Evolutionary conservation across 1,140 invertebrate genomes (phyloP).

Genomic region (Conopomorpha cramerella): DNA sequence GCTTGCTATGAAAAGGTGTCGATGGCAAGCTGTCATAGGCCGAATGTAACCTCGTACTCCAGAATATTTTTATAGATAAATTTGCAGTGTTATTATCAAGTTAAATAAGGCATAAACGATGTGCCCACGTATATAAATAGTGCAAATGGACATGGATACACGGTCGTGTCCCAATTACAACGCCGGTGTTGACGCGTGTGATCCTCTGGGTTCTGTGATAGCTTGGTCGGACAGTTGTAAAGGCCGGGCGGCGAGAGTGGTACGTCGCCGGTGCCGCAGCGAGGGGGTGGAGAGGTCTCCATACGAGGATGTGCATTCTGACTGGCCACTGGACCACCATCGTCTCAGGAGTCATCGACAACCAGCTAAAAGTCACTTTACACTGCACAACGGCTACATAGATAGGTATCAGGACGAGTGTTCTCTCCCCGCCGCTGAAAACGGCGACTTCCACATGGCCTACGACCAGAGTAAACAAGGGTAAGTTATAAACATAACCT

Average conservation of each 20-base stretch:
- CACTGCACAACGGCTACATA: constrained; percentile 33
- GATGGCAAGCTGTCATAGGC: too few species aligned
- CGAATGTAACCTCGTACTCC: too few species aligned
- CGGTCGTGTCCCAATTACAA: constrained; percentile 44
- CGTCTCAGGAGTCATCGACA: constrained; percentile 20
- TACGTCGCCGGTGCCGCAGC: constrained; percentile 44
- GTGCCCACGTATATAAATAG: too few species aligned
- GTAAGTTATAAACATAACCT: constrained; percentile 36
- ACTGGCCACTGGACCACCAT: constrained; percentile 23
- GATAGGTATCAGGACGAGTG: constrained; percentile 39
- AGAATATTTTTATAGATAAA: too few species aligned
- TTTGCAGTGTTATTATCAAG: too few species aligned
- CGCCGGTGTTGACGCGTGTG: constrained; percentile 44
- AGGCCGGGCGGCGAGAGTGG: constrained; percentile 32
- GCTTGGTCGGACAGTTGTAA: constrained; percentile 30
- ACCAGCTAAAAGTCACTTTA: constrained; percentile 40
- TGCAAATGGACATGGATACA: constrained; percentile 56
- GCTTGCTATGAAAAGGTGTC: too few species aligned
- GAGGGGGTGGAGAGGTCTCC: constrained; percentile 46
- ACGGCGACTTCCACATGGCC: constrained; percentile 49
- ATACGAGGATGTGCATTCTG: constrained; percentile 40
- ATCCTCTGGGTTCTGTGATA: constrained; percentile 38
- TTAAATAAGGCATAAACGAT: too few species aligned
- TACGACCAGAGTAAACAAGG: constrained; percentile 17
- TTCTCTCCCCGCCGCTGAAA: constrained; percentile 25